Base-by-base conservation (phyloP, 2,113 vertebrate species). In the Pterocles burchelli region DNA sequence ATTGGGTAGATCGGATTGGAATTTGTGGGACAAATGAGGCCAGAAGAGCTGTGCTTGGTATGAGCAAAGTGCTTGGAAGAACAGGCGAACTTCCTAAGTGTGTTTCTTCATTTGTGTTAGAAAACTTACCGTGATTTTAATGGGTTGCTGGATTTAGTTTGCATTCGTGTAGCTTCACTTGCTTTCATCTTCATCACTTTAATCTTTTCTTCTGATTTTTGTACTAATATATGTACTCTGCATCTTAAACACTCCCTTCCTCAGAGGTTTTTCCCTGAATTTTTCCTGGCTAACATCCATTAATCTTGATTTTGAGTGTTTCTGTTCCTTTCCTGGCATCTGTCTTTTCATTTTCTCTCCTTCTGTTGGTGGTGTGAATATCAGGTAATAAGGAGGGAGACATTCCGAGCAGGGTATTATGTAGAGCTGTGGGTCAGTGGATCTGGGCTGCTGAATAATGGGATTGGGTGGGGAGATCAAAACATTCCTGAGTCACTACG, bases 351-450 rank as follows among this genome's bases (percentile, higher is more conserved):
- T 85, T 61, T 33, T 54, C 51, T 48, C 52, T 63, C 70, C 72
- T 34, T 58, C 58, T 80, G 61, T 82, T 75, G 61, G 41, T 28
- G 2, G 22, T 33, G 24, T 75, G 86, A 67, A 33, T 51, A 33
- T 80, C 65, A 2, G 16, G 38, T 31, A 19, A 24, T 55, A 49
- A 87, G 62, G 59, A 83, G 41, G 59, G 45, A 45, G 86, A 52
- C 62, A 49, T 95, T 75, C 70, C 81, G 34, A 49, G 77, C 84
- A n/a, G 84, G 49, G 77, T 34, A 51, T 96, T 92, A 79, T n/a
- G 80, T 78, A 46, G 95, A 93, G 93, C 91, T 91, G 29, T 90
- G 92, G 95, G 95, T 95, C 86, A 92, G 89, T 93, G 83, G 91
- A 81, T 92, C 92, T 97, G 68, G 63, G 71, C 79, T 76, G 63